phyloP scores from a whole-genome alignment of 2,113 vertebrate genomes.

The Lutjanus erythropterus region DNA sequence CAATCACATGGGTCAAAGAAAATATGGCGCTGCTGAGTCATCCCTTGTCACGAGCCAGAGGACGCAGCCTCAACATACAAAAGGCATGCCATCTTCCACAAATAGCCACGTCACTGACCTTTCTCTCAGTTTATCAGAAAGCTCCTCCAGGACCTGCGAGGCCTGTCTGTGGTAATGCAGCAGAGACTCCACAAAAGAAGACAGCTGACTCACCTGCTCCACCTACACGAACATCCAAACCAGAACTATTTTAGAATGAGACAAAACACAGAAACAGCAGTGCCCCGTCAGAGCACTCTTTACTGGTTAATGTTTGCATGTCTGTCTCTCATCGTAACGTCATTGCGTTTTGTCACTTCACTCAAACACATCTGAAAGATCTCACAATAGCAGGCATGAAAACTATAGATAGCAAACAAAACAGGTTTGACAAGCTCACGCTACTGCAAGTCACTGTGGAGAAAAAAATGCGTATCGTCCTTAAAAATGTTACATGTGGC shows the following conservation, averaged over 20 bases:
- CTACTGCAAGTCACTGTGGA: constrained; percentile 20
- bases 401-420: constrained; percentile 36
- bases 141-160: constrained; percentile 90
- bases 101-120: constrained; percentile 83
- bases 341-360: not conserved
- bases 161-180: constrained; percentile 95
- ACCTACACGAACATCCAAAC: constrained; percentile 82
- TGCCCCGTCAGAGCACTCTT: not conserved
- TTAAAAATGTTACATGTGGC: not conserved
- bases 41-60: constrained; percentile 19
- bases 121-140: constrained; percentile 88
- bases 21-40: constrained; percentile 20
- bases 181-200: constrained; percentile 93
- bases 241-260: constrained; percentile 6
- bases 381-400: not conserved
- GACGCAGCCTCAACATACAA: constrained; percentile 34
- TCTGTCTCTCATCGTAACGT: accelerated
- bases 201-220: constrained; percentile 97
- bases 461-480: constrained; percentile 1
- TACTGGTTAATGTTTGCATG: not conserved
- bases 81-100: constrained; percentile 16
- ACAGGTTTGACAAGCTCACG: constrained; percentile 57
- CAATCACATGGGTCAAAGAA: not conserved
- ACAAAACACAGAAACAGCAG: not conserved
- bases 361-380: not conserved